Evolutionary conservation across 2,888 invertebrate genomes (phyloP).

Genomic region (Pristionchus arcanus): DNA sequence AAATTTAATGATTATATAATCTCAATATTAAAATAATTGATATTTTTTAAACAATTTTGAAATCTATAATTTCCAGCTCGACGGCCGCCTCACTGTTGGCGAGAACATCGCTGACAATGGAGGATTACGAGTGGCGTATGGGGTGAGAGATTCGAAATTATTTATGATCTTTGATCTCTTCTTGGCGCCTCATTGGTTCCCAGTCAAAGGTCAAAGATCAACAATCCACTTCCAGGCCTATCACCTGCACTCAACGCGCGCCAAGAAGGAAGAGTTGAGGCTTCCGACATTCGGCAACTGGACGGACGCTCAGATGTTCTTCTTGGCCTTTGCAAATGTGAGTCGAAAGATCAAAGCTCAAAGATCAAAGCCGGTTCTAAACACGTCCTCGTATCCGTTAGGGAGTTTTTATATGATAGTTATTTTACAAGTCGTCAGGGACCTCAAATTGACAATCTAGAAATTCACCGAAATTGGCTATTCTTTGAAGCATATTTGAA

Average conservation of each 20-base stretch:
- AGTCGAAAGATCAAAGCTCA: slow-evolving; percentile 11
- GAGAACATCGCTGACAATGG: slow-evolving; percentile 77
- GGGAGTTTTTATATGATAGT: no score
- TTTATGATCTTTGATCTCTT: no score
- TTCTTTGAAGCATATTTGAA: no score
- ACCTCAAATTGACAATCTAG: no score
- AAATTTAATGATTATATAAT: no score
- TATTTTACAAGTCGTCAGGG: no score
- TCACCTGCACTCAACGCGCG: slow-evolving; percentile 62
- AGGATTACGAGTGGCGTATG: slow-evolving; percentile 72
- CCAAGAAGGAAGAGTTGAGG: slow-evolving; percentile 29
- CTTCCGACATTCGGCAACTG: slow-evolving; percentile 80
- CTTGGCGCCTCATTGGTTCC: no score
- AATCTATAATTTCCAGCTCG: slow-evolving; percentile 60
- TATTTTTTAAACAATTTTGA: slow-evolving; percentile 7
- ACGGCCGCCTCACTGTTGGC: slow-evolving; percentile 73
- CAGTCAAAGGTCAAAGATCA: background rate
- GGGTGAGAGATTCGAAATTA: slow-evolving; percentile 55
- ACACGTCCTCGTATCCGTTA: no score
- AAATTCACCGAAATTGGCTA: no score
- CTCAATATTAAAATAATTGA: background rate
- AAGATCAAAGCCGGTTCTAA: background rate
- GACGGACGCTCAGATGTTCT: slow-evolving; percentile 81
- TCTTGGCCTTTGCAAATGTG: slow-evolving; percentile 80
- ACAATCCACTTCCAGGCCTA: slow-evolving; percentile 61